Conservation (phyloP, 2,888 invertebrate genomes). For the Tineola bisselliella region DNA sequence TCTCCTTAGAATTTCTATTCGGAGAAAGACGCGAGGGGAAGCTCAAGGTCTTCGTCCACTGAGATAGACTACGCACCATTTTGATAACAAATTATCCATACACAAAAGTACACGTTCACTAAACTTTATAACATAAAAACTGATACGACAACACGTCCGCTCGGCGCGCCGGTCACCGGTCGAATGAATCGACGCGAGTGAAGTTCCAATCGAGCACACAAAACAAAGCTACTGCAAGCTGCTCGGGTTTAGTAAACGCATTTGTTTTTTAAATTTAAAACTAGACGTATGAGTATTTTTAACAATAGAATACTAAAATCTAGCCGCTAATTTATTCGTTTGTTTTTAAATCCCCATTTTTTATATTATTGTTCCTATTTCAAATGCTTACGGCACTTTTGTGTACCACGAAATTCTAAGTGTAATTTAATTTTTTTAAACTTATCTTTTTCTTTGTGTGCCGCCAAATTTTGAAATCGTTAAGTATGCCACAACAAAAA, state of each 20-base stretch:
- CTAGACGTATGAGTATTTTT: too few species aligned
- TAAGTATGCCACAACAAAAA: too few species aligned
- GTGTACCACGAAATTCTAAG: too few species aligned
- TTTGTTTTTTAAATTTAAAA: too few species aligned
- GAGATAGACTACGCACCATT: slow-evolving; percentile 89
- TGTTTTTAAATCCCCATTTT: too few species aligned
- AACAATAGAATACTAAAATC: too few species aligned
- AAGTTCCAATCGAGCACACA: slow-evolving; percentile 19
- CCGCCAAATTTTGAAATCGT: too few species aligned
- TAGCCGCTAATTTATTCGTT: too few species aligned
- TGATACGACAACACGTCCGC: slow-evolving; percentile 40
- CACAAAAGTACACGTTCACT: slow-evolving; percentile 50
- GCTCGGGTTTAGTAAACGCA: neutral
- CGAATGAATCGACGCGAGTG: slow-evolving; percentile 33
- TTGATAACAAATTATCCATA: slow-evolving; percentile 46
- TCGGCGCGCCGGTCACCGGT: slow-evolving; percentile 39
- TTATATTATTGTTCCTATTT: too few species aligned
- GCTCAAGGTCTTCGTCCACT: slow-evolving; percentile 92
- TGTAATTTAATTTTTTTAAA: too few species aligned
- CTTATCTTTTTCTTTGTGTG: too few species aligned
- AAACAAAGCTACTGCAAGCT: neutral
- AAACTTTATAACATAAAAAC: slow-evolving; percentile 25
- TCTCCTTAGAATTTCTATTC: slow-evolving; percentile 80
- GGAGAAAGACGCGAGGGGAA: slow-evolving; percentile 87
- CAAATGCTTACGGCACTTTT: too few species aligned